Evolutionary conservation across 2,797 vertebrate species (phyloP), one percentile per base, ranked within the genome.

Genomic region (Heliangelus exortis): DNA sequence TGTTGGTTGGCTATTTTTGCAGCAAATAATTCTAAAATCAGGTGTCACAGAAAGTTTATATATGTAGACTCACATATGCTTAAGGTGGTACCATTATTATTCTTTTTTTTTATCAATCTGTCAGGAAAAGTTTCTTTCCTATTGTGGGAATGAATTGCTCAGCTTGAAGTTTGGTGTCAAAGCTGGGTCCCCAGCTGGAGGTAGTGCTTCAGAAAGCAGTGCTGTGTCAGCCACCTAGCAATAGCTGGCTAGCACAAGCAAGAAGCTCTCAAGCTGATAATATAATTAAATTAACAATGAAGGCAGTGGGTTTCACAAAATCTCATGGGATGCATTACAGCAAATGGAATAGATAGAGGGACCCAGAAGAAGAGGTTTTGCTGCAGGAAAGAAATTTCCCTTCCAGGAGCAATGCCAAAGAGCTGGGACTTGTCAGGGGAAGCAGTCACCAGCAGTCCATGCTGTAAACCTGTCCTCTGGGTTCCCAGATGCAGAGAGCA

Each of bases 261-360:
- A 89, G 51, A 86, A n/a, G 58, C 84, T 95, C 82, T 93, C 69
- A 94, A 84, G 80, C 51, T 87, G 51, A 43, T 84, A 83, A 33
- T 17, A 20, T 57, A 84, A 77, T 6, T 9, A 71, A 80, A 88
- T 86, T 91, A 86, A 90, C 93, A 86, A 87, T 48, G 62, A 90
- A 94, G 58, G 59, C 48, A 72, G 47, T 54, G 61, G 43, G 21
- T 78, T 94, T 90, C 62, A 59, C 66, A 41, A 84, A 54, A 78
- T 79, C 67, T 86, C n/a, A 17, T 41, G 89, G 51, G 66, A 73
- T 73, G 10, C 59, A 79, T 88, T 93, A 55, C 9, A 82, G 20
- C 29, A 79, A 93, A 82, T 66, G 62, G 62, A 84, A 10, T 36
- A 88, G 76, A 22, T 6, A 62, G 58, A 87, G 72, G 68, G 45